Evolutionary conservation across 2,888 invertebrate genomes (phyloP).

Genomic region (Cryptus armator): DNA sequence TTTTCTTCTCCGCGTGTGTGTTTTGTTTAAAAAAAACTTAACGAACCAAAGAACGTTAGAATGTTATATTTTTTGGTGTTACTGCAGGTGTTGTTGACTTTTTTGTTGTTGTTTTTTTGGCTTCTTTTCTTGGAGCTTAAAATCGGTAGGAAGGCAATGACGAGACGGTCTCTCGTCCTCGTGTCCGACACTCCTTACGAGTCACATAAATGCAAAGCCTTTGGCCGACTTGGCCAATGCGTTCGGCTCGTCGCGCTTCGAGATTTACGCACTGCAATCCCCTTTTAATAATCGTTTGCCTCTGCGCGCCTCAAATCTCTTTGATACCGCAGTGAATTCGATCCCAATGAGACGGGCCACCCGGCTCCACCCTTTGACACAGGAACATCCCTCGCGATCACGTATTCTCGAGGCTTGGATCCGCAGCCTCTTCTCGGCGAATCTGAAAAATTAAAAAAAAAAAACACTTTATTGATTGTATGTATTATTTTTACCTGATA

Average conservation of each 20-base stretch:
- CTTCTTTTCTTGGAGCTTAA: conserved; percentile 48
- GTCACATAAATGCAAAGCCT: conserved; percentile 74
- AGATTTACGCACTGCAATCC: conserved; percentile 2
- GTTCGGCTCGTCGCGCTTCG: neutral
- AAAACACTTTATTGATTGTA: neutral
- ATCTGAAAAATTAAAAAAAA: conserved; percentile 45
- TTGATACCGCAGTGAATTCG: conserved; percentile 43
- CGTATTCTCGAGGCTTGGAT: conserved; percentile 12
- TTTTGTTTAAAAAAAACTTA: neutral
- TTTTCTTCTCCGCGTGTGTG: neutral
- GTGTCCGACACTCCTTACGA: conserved; percentile 66
- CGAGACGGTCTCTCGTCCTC: conserved; percentile 71
- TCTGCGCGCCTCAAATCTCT: conserved; percentile 61
- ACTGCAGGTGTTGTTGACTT: neutral
- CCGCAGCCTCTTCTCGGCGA: neutral
- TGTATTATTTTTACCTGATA: too few relatives aligned
- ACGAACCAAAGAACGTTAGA: neutral
- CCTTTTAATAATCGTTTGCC: neutral
- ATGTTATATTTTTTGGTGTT: conserved; percentile 6
- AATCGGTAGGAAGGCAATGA: conserved; percentile 63
- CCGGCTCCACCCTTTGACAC: conserved; percentile 72
- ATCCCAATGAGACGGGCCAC: conserved; percentile 70
- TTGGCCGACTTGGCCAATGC: conserved; percentile 60
- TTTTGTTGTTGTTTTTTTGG: neutral
- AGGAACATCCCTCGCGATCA: conserved; percentile 70